phyloP scores from a whole-genome alignment of 1,140 invertebrate genomes.

The Grapholita molesta region DNA sequence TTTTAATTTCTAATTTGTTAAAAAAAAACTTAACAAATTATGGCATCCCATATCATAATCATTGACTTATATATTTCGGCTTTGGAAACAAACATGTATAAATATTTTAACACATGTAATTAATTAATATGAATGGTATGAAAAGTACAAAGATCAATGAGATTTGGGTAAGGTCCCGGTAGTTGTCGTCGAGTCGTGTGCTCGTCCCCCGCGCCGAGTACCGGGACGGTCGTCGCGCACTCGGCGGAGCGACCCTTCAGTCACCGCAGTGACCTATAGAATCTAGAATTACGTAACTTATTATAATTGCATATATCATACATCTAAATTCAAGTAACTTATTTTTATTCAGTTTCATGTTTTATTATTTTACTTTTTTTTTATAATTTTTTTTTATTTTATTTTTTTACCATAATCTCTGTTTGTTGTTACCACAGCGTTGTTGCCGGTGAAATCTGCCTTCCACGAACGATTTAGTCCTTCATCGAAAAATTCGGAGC shows the following conservation, averaged over 20 bases:
- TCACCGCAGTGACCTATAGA: slow-evolving; percentile 54
- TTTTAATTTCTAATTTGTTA: slow-evolving; percentile 6
- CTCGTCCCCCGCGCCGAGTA: slow-evolving; percentile 59
- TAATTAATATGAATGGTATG: slow-evolving; percentile 46
- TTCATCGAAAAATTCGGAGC: slow-evolving; percentile 28
- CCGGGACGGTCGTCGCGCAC: no score
- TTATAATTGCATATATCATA: slow-evolving; percentile 76
- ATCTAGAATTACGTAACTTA: slow-evolving; percentile 76
- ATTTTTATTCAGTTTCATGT: slow-evolving; percentile 74
- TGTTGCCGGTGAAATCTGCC: slow-evolving; percentile 78
- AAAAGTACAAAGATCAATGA: slow-evolving; percentile 54
- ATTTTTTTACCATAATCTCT: slow-evolving; percentile 70
- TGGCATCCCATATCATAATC: slow-evolving; percentile 31
- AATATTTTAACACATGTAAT: slow-evolving; percentile 52
- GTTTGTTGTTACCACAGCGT: slow-evolving; percentile 69
- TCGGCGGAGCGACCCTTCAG: slow-evolving; percentile 24
- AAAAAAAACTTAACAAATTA: slow-evolving; percentile 37
- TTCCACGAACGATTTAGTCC: slow-evolving; percentile 75
- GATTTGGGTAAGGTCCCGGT: slow-evolving; percentile 56
- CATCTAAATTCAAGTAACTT: slow-evolving; percentile 76
- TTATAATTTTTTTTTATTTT: slow-evolving; percentile 56
- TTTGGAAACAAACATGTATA: slow-evolving; percentile 40
- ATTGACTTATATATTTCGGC: slow-evolving; percentile 23
- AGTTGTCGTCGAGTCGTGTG: slow-evolving; percentile 42
- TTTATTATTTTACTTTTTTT: slow-evolving; percentile 76